A percentile compares a stretch with the other conserved stretches of the same genome.
Conservation (phyloP, 1,140 invertebrate genomes). For the Macrobrachium rosenbergii region DNA sequence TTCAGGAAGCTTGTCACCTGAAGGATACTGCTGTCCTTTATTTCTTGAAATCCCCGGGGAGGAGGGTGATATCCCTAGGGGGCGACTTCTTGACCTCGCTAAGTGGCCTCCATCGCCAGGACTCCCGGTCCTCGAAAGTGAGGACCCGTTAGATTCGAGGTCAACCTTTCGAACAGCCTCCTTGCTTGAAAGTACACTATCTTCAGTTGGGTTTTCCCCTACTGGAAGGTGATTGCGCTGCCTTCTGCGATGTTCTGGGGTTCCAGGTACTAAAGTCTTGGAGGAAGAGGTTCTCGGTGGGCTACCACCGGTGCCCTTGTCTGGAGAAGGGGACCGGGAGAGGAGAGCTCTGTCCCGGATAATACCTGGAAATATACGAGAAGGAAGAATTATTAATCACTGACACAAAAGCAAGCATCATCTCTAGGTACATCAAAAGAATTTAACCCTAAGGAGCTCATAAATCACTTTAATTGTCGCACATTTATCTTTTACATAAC, state of each 20-base stretch:
- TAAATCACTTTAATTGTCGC: no score
- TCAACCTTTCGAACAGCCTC: background rate
- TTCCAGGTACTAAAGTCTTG: background rate
- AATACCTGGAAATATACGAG: background rate
- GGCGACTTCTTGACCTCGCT: constrained; percentile 15
- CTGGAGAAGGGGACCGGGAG: constrained; percentile 17
- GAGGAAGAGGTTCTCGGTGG: background rate
- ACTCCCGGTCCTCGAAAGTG: background rate
- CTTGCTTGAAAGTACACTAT: background rate
- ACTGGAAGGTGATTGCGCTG: background rate
- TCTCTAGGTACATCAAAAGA: no score
- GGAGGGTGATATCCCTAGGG: background rate
- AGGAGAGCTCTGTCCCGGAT: constrained; percentile 10
- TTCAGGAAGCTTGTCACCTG: background rate
- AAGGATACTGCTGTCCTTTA: background rate
- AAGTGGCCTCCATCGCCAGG: constrained; percentile 32
- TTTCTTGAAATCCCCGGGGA: background rate
- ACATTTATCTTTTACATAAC: no score
- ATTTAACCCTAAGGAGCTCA: no score
- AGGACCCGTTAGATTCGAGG: constrained; percentile 19
- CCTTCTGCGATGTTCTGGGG: background rate
- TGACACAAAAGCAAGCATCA: no score
- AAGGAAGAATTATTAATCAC: no score
- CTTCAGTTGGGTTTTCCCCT: background rate
- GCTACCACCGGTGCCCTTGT: constrained; percentile 4